Evolutionary conservation across 2,797 vertebrate species (phyloP), one percentile per base, ranked within the genome.

Genomic region (Periophthalmus magnuspinnatus): DNA sequence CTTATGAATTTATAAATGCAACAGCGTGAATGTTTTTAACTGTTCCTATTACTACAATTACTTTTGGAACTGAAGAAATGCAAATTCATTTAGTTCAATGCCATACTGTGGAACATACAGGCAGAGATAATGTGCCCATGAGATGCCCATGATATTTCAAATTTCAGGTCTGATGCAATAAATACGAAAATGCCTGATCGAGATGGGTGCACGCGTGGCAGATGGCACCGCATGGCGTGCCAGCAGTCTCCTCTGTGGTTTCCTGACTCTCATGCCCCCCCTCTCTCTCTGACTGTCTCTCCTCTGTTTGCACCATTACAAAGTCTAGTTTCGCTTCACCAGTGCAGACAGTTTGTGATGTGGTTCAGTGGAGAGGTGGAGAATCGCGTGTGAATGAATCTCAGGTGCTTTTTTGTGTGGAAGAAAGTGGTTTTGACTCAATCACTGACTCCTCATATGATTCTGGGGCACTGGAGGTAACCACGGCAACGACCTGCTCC

Each of bases 171-270:
- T 45, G 41, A 45, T 45, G 41, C 41, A 45, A 16, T 5, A 45
- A 45, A 14, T 45, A 45, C 5, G 13, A 45, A 41, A 41, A 41
- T 11, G 38, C 3, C 9, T 11, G 38, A 45, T 45, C 2, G 3
- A 14, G 13, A 13, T 41, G 14, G 9, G 11, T 45, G 13, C 13
- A 48, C 48, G 2, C n/a, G 50, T 54, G 50, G n/a, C 50, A 54
- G 19, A 10, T n/a, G 50, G 50, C 48, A 52, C 48, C n/a, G 6
- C 48, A 45, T 55, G 52, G 9, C 80, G 69, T 87, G 85, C 80
- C 36, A 41, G 63, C 84, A 45, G 70, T 77, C 84, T 88, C 13
- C 61, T 76, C 77, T 90, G 90, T 87, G 89, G 89, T 90, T 4
- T 38, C 6, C 38, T 71, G 72, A 47, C 74, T 41, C 19, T 3